These are phyloP conservation scores for Megaceryle maxima DNA, from an alignment of 2,113 vertebrate species.

Conservation along the genomic window DNA sequence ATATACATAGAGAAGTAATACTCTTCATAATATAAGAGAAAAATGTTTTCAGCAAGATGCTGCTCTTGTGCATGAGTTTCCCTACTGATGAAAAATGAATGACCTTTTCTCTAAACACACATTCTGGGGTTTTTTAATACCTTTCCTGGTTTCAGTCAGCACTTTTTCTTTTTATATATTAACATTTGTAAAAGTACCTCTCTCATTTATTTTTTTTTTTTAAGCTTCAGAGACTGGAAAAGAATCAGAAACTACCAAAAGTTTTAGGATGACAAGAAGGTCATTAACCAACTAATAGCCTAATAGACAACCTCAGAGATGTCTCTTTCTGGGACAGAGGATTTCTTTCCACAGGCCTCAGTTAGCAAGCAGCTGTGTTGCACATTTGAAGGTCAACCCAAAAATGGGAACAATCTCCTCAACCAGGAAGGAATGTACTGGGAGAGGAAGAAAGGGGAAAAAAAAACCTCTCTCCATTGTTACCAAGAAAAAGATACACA, in stretches of 20 bases:
- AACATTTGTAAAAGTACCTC: not conserved
- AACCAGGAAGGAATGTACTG: not conserved
- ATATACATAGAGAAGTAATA: not conserved
- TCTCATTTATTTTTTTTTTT: not conserved
- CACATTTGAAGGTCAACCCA: not conserved
- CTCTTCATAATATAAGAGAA: not conserved
- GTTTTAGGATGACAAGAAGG: not conserved
- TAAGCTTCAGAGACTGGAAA: not conserved
- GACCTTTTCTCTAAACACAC: not conserved
- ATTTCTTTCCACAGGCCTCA: not conserved
- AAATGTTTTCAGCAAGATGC: not conserved
- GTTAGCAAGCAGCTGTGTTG: not conserved
- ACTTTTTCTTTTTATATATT: not conserved
- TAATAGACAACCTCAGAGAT: not conserved
- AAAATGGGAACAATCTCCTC: not conserved
- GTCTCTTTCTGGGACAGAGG: not conserved
- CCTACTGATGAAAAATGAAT: not conserved
- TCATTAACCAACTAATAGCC: not conserved
- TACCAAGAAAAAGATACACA: not conserved
- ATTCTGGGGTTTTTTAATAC: not conserved
- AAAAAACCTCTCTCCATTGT: not conserved
- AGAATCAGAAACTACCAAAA: not conserved
- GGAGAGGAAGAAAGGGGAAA: not conserved
- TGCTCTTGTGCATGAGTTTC: not conserved
- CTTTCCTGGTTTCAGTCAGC: not conserved